Evolutionary conservation across 2,888 invertebrate species (phyloP), one percentile per base, ranked within the genome.

Genomic region (Trichopoda pennipes): DNA sequence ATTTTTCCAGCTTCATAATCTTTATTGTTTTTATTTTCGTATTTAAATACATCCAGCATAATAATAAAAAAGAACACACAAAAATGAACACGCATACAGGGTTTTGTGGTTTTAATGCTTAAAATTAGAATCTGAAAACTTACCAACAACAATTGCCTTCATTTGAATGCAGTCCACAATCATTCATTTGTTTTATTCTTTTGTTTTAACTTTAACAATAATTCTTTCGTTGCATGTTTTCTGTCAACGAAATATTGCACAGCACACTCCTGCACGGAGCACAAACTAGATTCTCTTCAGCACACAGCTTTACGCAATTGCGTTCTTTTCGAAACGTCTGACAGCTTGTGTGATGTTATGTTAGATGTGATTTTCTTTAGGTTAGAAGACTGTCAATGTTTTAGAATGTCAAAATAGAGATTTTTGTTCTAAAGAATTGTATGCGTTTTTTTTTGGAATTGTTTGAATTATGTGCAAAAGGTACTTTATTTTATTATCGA

Each of bases 251-350:
- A 51, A 17, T 51, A 60, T 21, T 14, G 23, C 35, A 49, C 23
- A 44, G 12, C 16, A 28, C 14, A 28, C 47, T 19, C 8, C 32
- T 23, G 28, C 21, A 51, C 53, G 23, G 44, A 44, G 72, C 17
- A 69, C 44, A 38, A 78, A 60, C 47, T 61, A 49, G 64, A 78
- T 35, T 75, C 69, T n/a, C n/a, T 70, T 16, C 17, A 47, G 32
- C 70, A 64, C n/a, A 55, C 47, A 32, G 70, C 32, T 75, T 82
- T 79, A 82, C 82, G 82, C 82, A 82, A 66, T 66, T 82, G 82
- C 75, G 75, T 77, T 77, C n/a, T 4, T 23, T 19, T 21, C 19
- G 21, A 6, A 23, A 17, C 3, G 38, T 38, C 12, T 68, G 51
- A 16, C n/a, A 44, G 16, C 14, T 16, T 12, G n/a, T 23, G 23